A percentile compares a stretch with the other conserved stretches of the same genome.
Conservation (phyloP, 2,113 vertebrate species). For the Zingel zingel region DNA sequence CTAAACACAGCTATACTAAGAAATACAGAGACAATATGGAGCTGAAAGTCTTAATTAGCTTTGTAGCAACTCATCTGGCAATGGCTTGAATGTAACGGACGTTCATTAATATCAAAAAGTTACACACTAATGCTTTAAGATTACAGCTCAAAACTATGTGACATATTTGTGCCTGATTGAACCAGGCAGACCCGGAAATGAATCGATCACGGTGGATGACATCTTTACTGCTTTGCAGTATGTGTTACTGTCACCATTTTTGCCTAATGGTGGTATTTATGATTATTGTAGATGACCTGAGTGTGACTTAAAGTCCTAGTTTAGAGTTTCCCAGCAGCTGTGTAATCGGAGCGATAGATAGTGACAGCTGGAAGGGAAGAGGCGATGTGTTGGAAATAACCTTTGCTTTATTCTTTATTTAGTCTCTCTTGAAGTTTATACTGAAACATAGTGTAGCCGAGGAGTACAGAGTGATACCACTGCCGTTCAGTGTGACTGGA, state of each 20-base stretch:
- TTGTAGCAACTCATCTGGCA: too few relatives aligned
- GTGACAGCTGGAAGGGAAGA: conserved; percentile 77
- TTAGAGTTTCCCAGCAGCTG: conserved; percentile 66
- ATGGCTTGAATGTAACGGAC: too few relatives aligned
- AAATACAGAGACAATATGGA: too few relatives aligned
- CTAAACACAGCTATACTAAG: too few relatives aligned
- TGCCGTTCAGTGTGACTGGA: neutral
- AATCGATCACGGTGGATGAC: neutral
- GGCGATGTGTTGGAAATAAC: conserved; percentile 71
- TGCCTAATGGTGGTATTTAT: conserved; percentile 51
- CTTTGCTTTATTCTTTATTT: conserved; percentile 50
- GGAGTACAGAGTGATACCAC: neutral
- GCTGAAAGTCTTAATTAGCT: too few relatives aligned
- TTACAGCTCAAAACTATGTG: conserved; percentile 15
- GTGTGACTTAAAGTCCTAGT: conserved; percentile 65
- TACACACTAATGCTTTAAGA: neutral
- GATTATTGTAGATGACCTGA: conserved; percentile 57
- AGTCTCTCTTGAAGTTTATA: conserved; percentile 50
- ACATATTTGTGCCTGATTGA: conserved; percentile 10
- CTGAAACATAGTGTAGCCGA: conserved; percentile 8
- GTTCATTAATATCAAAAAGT: too few relatives aligned
- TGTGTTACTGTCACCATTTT: conserved; percentile 30
- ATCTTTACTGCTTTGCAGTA: conserved; percentile 12
- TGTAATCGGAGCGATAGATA: conserved; percentile 78
- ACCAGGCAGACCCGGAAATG: neutral